These are phyloP conservation scores for Tupaia chinensis DNA, from an alignment of 2,113 vertebrate genomes.

Conservation along the genomic window DNA sequence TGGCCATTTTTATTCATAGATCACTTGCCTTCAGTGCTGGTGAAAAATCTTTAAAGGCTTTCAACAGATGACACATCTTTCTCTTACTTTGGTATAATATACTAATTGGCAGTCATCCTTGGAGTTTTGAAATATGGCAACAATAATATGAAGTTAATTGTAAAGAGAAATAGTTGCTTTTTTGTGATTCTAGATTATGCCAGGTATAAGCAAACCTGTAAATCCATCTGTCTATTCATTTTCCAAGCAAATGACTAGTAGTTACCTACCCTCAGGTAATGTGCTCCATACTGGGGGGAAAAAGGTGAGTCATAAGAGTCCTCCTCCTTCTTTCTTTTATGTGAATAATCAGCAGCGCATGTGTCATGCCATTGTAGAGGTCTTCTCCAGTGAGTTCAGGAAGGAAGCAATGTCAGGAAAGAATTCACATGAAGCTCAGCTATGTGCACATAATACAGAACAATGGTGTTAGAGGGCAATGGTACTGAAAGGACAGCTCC, in stretches of 20 bases:
- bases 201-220: slow-evolving; percentile 3
- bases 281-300: neutral
- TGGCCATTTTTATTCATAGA: slow-evolving; percentile 19
- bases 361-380: neutral
- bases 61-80: slow-evolving; percentile 1
- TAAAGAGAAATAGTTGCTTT: slow-evolving; percentile 25
- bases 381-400: neutral
- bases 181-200: neutral
- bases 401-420: neutral
- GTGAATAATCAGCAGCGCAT: neutral
- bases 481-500: slow-evolving; percentile 43
- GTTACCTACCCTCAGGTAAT: neutral
- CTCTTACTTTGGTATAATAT: slow-evolving; percentile 39
- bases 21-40: neutral
- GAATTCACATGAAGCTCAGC: neutral
- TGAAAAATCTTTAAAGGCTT: slow-evolving; percentile 19
- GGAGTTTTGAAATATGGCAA: neutral
- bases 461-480: neutral
- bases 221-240: neutral
- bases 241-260: neutral
- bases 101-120: slow-evolving; percentile 34
- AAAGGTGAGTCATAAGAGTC: neutral
- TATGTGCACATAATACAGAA: neutral
- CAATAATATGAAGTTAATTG: slow-evolving; percentile 38
- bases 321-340: neutral